Evolutionary conservation across 2,888 invertebrate species (phyloP), one percentile per base, ranked within the genome.

Genomic region (Tenthredo notha): DNA sequence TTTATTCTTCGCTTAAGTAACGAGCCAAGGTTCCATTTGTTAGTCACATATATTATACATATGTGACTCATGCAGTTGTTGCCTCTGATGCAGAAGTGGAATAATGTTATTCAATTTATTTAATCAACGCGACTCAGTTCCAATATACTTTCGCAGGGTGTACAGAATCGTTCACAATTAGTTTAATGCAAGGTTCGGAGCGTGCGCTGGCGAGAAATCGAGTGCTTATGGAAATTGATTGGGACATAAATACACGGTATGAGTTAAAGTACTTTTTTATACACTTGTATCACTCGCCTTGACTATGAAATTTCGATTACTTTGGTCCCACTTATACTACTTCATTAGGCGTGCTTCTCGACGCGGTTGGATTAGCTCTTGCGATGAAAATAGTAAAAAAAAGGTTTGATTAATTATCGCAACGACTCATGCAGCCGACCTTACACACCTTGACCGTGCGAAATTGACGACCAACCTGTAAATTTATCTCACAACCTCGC

Each of bases 301-400:
- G 58, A 61, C 78, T 58, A 58, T 78, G 61, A 78, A 78, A 78
- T 78, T 40, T 29, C 58, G 37, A 80, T 80, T 80, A 80, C 80
- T 80, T n/a, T 37, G 61, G 12, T 80, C 40, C 61, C 40, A 25
- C 80, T 80, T 50, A 58, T 61, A 80, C 80, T 33, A 21, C 33
- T 61, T 58, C 40, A 40, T 58, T 40, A 61, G 58, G 29, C 40
- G 33, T 21, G 80, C 37, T 80, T 21, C 61, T 58, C 80, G 61
- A 37, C 50, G 61, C 40, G 80, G 80, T 80, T 80, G 7, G 61
- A 21, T 40, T 15, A 21, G n/a, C 61, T 80, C 12, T 43, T 40
- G 50, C 29, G 21, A n/a, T n/a, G n/a, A 21, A 61, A 40, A 80
- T 61, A 7, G 1, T 21, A 40, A 61, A 58, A 61, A 58, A 80